Percentiles rank a stretch among this genome's conserved stretches.
phyloP scores from a whole-genome alignment of 2,113 vertebrate genomes.

The Anoplopoma fimbria region DNA sequence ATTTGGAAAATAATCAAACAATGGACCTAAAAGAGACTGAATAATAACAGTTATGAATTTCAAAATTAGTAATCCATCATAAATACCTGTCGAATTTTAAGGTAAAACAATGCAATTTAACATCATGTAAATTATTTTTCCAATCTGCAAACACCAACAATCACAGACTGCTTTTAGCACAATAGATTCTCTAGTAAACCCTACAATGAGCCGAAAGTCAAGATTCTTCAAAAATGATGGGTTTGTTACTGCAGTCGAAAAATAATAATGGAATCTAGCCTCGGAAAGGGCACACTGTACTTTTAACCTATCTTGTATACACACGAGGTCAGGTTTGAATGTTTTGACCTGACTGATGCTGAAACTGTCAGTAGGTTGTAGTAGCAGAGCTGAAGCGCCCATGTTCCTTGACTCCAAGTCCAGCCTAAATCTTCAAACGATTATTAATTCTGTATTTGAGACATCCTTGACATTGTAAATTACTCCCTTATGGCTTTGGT shows the following conservation, averaged over 20 bases:
- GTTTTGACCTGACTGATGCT: neutral
- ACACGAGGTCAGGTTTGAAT: neutral
- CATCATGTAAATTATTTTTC: neutral
- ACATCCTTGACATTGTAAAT: neutral
- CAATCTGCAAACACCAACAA: neutral
- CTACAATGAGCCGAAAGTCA: neutral
- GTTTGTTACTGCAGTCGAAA: neutral
- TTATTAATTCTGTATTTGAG: too few species aligned
- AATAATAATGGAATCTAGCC: neutral
- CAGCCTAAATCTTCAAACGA: too few species aligned
- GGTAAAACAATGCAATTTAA: neutral
- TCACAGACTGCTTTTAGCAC: neutral
- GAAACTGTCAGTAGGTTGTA: neutral
- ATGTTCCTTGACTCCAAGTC: too few species aligned
- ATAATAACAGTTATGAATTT: too few species aligned
- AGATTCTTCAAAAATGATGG: neutral
- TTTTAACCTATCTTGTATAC: neutral
- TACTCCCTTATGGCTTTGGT: neutral
- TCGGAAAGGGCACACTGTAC: neutral
- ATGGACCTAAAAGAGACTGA: neutral
- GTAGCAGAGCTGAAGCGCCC: neutral
- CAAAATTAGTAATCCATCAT: neutral
- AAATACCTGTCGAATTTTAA: neutral
- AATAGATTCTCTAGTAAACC: neutral
- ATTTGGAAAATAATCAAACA: neutral